Percentiles rank a stretch among this genome's conserved stretches.
Conservation (phyloP, 2,888 invertebrate genomes). For the Campopleginae sp. region DNA sequence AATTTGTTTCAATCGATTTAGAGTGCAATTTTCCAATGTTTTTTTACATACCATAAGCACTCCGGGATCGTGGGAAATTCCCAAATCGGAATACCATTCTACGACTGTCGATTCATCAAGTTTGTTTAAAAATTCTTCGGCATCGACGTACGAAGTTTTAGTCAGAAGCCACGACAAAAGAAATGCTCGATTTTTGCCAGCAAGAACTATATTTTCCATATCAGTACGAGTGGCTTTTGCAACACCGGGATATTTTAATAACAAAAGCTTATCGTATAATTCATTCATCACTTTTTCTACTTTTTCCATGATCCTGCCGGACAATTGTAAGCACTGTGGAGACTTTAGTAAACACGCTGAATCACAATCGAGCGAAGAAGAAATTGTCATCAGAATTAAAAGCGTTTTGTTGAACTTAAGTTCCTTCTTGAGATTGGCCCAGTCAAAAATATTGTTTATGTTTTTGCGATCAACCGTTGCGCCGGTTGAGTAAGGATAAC, state of each 20-base stretch:
- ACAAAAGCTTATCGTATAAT: conserved; percentile 73
- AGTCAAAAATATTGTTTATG: conserved; percentile 2
- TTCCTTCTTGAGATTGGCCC: too few species aligned
- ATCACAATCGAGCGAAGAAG: too few species aligned
- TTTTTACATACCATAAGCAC: conserved; percentile 73
- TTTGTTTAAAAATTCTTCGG: conserved; percentile 64
- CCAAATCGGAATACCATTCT: conserved; percentile 75
- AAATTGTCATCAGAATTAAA: too few species aligned
- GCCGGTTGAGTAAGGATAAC: background rate
- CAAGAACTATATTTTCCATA: conserved; percentile 71
- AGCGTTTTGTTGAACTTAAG: too few species aligned
- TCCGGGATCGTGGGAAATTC: conserved; percentile 72
- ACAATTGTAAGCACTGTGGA: background rate
- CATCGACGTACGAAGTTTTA: conserved; percentile 62
- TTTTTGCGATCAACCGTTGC: background rate
- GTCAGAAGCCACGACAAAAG: conserved; percentile 76
- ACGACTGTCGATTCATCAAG: conserved; percentile 66
- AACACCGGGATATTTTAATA: conserved; percentile 76
- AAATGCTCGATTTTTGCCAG: conserved; percentile 72
- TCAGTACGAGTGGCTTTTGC: conserved; percentile 71
- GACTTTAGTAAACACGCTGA: too few species aligned
- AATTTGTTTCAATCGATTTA: background rate
- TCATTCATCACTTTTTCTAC: conserved; percentile 66
- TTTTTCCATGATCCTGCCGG: conserved; percentile 64
- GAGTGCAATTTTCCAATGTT: background rate